Conservation (phyloP, 2,113 vertebrate genomes). For the human region GRCh38 chr4:21288501-21289000, state of each 20-base stretch:
- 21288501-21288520: not conserved
- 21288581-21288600: not conserved
- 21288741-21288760: not conserved
- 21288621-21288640: not conserved
- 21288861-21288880: no score
- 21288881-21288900: no score
- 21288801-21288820: no score
- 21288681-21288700: not conserved
- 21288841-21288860: no score
- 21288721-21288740: not conserved
- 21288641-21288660: not conserved
- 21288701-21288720: not conserved
- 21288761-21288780: rapidly evolving
- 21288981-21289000: not conserved
- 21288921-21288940: not conserved
- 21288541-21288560: not conserved
- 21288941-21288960: rapidly evolving
- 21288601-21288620: not conserved
- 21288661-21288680: not conserved
- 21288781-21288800: not conserved
- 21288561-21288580: not conserved
- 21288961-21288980: not conserved
- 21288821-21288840: no score
- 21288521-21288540: not conserved
- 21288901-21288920: no score